These are phyloP conservation scores for Drosophila tanythrix DNA, from an alignment of 2,888 invertebrate species.

Conservation along the genomic window DNA sequence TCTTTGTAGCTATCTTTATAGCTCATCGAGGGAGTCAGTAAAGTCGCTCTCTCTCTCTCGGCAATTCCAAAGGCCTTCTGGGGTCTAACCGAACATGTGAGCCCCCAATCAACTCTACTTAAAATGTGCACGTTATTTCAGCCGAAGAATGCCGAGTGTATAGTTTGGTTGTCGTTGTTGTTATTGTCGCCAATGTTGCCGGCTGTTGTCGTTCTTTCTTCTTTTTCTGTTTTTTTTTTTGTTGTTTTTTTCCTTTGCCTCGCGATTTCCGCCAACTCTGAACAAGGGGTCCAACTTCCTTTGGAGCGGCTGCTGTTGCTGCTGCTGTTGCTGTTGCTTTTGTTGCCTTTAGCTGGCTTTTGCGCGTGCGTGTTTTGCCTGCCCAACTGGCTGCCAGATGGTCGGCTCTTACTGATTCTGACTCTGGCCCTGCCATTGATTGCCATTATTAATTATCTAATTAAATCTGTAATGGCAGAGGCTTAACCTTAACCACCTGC, in stretches of 20 bases:
- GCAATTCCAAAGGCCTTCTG: constrained; percentile 1
- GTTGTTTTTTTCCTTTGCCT: constrained; percentile 50
- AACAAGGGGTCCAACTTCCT: constrained; percentile 70
- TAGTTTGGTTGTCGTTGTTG: constrained; percentile 32
- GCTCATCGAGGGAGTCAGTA: constrained; percentile 24
- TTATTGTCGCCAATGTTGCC: constrained; percentile 44
- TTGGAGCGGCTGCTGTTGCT: constrained; percentile 43
- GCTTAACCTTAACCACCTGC: constrained; percentile 51
- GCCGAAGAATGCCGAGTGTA: constrained; percentile 63
- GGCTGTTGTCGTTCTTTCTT: constrained; percentile 21
- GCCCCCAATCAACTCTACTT: constrained; percentile 69
- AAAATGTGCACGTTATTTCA: constrained; percentile 67
- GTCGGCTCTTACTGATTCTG: constrained; percentile 32
- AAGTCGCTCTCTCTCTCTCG: neutral
- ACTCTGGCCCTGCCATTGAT: constrained; percentile 62
- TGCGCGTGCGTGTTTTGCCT: constrained; percentile 70
- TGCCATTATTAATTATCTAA: constrained; percentile 82
- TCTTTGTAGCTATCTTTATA: neutral
- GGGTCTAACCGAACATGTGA: constrained; percentile 42
- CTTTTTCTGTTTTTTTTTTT: constrained; percentile 32
- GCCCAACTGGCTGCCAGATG: constrained; percentile 62
- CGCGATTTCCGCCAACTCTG: constrained; percentile 75
- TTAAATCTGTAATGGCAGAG: constrained; percentile 77
- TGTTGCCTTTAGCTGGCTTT: constrained; percentile 26
- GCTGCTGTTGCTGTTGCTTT: constrained; percentile 12